These are phyloP conservation scores for Drosophila subsilvestris DNA, from an alignment of 2,888 invertebrate species.

Conservation along the genomic window DNA sequence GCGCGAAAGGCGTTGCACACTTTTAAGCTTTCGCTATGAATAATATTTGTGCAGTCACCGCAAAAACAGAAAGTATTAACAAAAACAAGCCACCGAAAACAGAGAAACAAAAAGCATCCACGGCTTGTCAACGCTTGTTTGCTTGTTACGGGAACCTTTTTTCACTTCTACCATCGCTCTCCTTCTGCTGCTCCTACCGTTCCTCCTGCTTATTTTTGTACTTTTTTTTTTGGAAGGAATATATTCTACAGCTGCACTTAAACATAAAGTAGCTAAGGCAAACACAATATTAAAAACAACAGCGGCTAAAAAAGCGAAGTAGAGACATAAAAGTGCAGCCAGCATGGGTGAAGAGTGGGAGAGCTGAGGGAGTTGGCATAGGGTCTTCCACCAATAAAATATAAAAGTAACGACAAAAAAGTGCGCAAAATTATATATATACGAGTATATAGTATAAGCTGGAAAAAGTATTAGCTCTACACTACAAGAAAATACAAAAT, in stretches of 20 bases:
- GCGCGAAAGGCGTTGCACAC: constrained; percentile 23
- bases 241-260: constrained; percentile 73
- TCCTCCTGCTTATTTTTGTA: constrained; percentile 6
- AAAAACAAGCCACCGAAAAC: constrained; percentile 56
- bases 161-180: background rate
- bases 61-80: constrained; percentile 45
- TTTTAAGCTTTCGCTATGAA: constrained; percentile 61
- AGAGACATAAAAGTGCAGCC: constrained; percentile 41
- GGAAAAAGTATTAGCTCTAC: constrained; percentile 54
- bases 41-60: constrained; percentile 62
- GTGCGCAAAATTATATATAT: constrained; percentile 72
- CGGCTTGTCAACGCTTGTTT: constrained; percentile 62
- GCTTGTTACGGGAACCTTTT: constrained; percentile 57
- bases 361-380: constrained; percentile 2
- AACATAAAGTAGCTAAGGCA: constrained; percentile 75
- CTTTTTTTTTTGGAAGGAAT: constrained; percentile 35
- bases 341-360: background rate
- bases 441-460: constrained; percentile 48
- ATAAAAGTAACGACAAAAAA: constrained; percentile 30
- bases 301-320: constrained; percentile 27
- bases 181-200: background rate
- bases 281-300: constrained; percentile 73
- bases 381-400: constrained; percentile 63
- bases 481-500: background rate
- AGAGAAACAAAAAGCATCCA: constrained; percentile 22